These are phyloP conservation scores for Empidonax alnorum DNA, from an alignment of 2,113 vertebrate genomes.

Conservation along the genomic window DNA sequence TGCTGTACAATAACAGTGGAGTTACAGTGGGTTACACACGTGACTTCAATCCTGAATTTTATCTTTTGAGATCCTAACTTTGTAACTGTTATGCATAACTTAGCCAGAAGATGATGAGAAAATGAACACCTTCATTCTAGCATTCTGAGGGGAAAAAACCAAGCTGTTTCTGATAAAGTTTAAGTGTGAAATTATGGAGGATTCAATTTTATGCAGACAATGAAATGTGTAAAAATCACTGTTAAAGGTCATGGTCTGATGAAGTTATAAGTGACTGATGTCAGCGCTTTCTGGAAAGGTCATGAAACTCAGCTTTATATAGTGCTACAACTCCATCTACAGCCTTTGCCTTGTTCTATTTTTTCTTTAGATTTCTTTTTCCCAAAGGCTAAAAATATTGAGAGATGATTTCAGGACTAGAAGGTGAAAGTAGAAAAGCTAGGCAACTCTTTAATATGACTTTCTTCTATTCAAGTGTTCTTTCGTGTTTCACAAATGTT, in stretches of 20 bases:
- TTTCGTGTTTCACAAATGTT: not conserved
- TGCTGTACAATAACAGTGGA: not conserved
- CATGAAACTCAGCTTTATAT: not conserved
- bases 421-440: not conserved
- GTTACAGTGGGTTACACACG: rapidly evolving
- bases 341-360: not conserved
- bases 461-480: not conserved
- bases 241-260: not conserved
- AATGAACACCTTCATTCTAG: not conserved
- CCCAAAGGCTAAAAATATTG: not conserved
- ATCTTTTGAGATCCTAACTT: not conserved
- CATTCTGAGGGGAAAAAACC: not conserved
- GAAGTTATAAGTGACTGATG: not conserved
- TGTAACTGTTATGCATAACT: not conserved
- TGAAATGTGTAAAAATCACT: not conserved
- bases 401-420: not conserved
- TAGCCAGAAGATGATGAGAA: not conserved
- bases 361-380: not conserved
- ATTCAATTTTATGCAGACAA: not conserved
- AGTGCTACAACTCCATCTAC: not conserved
- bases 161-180: not conserved
- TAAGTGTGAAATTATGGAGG: not conserved
- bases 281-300: not conserved
- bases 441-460: not conserved
- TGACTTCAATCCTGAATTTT: not conserved